phyloP scores from a whole-genome alignment of 2,113 vertebrate species.

The Charina bottae region DNA sequence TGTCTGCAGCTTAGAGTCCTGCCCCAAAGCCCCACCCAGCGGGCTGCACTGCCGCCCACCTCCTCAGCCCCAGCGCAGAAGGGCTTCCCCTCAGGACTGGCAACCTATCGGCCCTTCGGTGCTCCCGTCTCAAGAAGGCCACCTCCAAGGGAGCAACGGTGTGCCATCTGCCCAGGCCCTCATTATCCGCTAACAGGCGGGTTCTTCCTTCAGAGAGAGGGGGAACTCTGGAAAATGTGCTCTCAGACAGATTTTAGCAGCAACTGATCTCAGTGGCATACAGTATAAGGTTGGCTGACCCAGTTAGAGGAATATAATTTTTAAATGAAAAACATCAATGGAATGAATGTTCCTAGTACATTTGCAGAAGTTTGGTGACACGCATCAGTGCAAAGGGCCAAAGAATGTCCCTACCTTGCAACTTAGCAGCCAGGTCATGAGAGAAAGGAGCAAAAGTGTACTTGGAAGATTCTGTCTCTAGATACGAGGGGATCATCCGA shows the following conservation, averaged over 20 bases:
- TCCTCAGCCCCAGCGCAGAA: neutral
- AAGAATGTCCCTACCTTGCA: neutral
- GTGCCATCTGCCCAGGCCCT: neutral
- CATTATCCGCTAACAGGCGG: neutral
- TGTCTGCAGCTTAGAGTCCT: neutral
- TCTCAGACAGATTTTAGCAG: constrained; percentile 63
- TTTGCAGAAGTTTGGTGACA: neutral
- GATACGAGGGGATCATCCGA: neutral
- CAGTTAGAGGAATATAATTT: constrained; percentile 50
- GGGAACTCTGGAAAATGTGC: constrained; percentile 53
- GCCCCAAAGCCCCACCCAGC: neutral
- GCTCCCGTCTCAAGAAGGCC: neutral
- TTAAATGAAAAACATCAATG: constrained; percentile 56
- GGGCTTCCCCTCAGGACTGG: neutral
- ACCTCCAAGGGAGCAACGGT: neutral
- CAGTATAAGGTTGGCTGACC: constrained; percentile 17
- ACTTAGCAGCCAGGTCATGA: neutral
- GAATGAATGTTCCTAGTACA: constrained; percentile 44
- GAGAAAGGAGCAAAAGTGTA: neutral
- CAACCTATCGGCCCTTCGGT: neutral
- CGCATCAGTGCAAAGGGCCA: neutral
- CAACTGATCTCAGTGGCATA: constrained; percentile 49
- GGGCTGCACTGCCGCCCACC: neutral
- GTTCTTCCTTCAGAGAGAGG: too few relatives aligned
- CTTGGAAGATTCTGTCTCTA: neutral